phyloP scores from a whole-genome alignment of 2,113 vertebrate genomes.

The Poecile atricapillus region DNA sequence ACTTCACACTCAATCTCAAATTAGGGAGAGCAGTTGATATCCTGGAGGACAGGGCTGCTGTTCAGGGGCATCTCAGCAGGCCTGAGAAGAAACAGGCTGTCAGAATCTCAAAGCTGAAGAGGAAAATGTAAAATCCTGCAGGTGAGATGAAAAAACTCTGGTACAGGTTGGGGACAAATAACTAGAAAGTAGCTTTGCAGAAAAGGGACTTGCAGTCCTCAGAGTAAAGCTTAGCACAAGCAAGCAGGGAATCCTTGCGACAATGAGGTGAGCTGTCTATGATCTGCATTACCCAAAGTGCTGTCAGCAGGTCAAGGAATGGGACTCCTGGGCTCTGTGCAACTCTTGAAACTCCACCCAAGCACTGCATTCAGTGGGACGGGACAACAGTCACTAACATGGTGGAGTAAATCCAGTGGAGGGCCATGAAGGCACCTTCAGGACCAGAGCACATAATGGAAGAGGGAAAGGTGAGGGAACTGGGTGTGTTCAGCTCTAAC shows the following conservation, averaged over 20 bases:
- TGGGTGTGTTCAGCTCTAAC: background rate
- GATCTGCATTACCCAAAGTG: background rate
- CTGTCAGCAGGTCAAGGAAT: background rate
- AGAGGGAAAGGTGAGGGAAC: background rate
- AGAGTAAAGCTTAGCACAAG: background rate
- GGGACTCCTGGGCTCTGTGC: background rate
- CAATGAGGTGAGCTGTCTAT: background rate
- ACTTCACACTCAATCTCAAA: background rate
- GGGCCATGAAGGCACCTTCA: rapidly evolving
- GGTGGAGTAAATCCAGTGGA: background rate
- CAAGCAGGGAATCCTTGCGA: background rate
- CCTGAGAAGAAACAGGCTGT: background rate
- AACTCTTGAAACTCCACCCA: background rate
- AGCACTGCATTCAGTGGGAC: background rate
- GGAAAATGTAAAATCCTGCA: background rate
- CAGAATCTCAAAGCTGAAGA: background rate
- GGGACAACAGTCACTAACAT: background rate
- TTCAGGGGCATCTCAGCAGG: background rate
- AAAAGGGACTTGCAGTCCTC: background rate
- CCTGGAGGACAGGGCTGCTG: background rate
- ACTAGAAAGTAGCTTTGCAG: background rate
- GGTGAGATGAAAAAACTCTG: background rate
- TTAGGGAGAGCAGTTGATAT: background rate
- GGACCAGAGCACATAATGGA: background rate
- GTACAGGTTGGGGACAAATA: background rate